Conservation (phyloP, 2,113 vertebrate genomes). For the Podarcis muralis region DNA sequence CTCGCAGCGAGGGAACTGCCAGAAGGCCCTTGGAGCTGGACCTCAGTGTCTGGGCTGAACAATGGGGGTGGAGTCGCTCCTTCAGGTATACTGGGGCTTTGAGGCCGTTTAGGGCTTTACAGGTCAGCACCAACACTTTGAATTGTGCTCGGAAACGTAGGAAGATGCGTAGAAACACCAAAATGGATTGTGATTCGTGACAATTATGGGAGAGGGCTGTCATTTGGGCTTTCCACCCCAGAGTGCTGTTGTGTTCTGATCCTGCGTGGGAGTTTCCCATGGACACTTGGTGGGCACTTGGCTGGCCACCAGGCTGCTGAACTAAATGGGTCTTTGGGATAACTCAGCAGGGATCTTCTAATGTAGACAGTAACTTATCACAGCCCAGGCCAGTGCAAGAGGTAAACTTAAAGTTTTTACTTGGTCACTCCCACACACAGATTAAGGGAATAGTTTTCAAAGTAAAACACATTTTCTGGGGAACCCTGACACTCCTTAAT, state of each 20-base stretch:
- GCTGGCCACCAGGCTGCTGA: too few species aligned
- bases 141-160: too few species aligned
- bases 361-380: background rate
- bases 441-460: background rate
- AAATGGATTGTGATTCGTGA: background rate
- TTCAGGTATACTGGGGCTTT: too few species aligned
- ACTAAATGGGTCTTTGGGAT: background rate
- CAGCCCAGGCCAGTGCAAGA: background rate
- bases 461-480: background rate
- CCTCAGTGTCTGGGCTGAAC: too few species aligned
- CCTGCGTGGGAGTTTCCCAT: too few species aligned
- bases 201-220: background rate
- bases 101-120: too few species aligned
- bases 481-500: background rate
- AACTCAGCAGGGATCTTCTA: background rate
- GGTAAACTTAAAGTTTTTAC: background rate
- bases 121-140: too few species aligned
- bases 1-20: too few species aligned
- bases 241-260: background rate
- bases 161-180: too few species aligned
- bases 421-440: too few species aligned
- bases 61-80: too few species aligned
- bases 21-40: too few species aligned
- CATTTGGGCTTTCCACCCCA: background rate
- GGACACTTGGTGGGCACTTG: background rate